Evolutionary conservation across 2,113 vertebrate species (phyloP).

Genomic region (Zonotrichia leucophrys): DNA sequence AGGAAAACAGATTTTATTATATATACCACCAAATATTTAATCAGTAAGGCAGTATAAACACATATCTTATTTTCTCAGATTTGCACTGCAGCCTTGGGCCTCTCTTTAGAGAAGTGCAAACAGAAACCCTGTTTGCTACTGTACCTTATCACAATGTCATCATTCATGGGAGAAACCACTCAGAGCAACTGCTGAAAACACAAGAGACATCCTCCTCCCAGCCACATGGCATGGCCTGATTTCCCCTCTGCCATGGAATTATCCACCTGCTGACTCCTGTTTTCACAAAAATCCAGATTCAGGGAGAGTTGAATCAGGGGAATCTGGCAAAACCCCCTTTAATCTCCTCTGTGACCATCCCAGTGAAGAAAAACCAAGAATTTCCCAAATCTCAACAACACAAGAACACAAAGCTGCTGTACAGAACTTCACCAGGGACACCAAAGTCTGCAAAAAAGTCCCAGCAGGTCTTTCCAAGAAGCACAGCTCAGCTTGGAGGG

Average conservation of each 20-base stretch:
- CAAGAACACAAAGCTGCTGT: not conserved
- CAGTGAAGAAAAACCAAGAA: not conserved
- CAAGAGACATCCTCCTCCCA: not conserved
- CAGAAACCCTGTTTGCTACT: constrained; percentile 41
- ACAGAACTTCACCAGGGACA: not conserved
- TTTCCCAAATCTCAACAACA: not conserved
- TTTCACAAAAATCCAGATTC: not conserved
- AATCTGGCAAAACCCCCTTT: not conserved
- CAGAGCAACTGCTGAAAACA: constrained; percentile 25
- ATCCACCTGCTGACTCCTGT: not conserved
- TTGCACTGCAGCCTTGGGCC: not conserved
- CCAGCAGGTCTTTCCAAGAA: not conserved
- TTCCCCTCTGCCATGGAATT: not conserved
- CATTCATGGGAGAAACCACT: constrained; percentile 1
- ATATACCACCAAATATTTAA: constrained; percentile 62
- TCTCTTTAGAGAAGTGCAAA: constrained; percentile 50
- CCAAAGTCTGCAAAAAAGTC: not conserved
- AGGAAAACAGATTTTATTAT: constrained; percentile 60
- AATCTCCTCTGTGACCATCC: not conserved
- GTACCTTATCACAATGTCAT: constrained; percentile 2
- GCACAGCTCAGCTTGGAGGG: rapidly evolving
- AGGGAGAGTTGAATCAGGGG: not conserved
- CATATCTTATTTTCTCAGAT: constrained; percentile 17
- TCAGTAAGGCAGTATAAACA: constrained; percentile 51
- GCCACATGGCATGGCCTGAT: not conserved